phyloP scores from a whole-genome alignment of 2,888 invertebrate species.

The Fabriciana adippe region DNA sequence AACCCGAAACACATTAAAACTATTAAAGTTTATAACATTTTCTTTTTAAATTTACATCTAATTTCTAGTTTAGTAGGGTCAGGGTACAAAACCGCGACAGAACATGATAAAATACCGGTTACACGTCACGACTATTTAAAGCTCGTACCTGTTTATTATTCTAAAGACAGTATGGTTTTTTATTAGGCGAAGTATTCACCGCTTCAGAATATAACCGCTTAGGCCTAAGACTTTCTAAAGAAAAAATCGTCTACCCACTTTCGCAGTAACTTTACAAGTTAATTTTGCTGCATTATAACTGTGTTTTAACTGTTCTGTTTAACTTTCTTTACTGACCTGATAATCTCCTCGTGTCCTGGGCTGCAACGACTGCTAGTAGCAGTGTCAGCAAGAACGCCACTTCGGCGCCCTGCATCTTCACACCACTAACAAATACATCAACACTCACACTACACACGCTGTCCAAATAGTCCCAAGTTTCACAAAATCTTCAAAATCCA shows the following conservation, averaged over 20 bases:
- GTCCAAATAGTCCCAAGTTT: constrained; percentile 29
- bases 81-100: constrained; percentile 27
- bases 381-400: constrained; percentile 71
- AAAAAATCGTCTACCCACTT: constrained; percentile 20
- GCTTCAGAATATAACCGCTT: not conserved
- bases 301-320: not conserved
- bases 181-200: not conserved
- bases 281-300: not conserved
- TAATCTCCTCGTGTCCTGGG: constrained; percentile 74
- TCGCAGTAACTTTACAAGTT: not conserved
- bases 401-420: constrained; percentile 76
- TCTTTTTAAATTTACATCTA: not conserved
- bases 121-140: constrained; percentile 17
- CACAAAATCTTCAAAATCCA: not conserved
- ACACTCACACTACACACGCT: constrained; percentile 60
- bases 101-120: constrained; percentile 15
- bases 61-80: constrained; percentile 25
- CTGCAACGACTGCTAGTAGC: constrained; percentile 59
- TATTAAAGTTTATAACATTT: not conserved
- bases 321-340: constrained; percentile 58
- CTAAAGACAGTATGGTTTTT: constrained; percentile 11
- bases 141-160: constrained; percentile 13
- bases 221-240: constrained; percentile 25
- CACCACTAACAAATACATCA: constrained; percentile 71
- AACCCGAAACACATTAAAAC: too few species aligned